A percentile compares a stretch with the other conserved stretches of the same genome.
Conservation (phyloP, 1,140 invertebrate genomes). For the Argopecten irradians region DNA sequence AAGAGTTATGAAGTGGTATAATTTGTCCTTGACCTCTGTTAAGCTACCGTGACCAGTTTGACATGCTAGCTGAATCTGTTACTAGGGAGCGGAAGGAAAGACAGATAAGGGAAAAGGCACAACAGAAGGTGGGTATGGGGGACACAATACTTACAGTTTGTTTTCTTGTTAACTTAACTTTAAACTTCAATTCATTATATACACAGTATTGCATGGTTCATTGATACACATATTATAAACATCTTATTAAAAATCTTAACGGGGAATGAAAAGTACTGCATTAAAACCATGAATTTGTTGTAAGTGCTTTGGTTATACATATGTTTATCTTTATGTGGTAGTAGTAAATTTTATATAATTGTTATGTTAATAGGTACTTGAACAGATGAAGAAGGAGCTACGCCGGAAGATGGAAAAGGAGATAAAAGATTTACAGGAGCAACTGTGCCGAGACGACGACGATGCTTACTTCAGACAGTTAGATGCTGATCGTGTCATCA, state of each 20-base stretch:
- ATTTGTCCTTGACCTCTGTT: constrained; percentile 58
- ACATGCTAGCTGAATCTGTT: constrained; percentile 73
- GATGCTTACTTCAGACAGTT: constrained; percentile 74
- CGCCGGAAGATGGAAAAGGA: constrained; percentile 76
- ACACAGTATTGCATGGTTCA: too few species aligned
- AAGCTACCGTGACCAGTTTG: constrained; percentile 76
- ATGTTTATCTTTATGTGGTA: too few species aligned
- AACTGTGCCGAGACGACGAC: constrained; percentile 74
- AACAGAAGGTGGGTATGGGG: constrained; percentile 67
- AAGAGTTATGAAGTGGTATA: not conserved
- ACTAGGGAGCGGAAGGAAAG: constrained; percentile 68
- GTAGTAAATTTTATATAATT: constrained; percentile 1
- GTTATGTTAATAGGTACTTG: constrained; percentile 65
- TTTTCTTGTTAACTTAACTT: constrained; percentile 29
- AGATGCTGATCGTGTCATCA: constrained; percentile 73
- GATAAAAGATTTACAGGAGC: constrained; percentile 73
- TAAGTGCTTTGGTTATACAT: too few species aligned
- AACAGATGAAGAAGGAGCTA: constrained; percentile 74
- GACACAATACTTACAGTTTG: not conserved
- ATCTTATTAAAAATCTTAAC: not conserved
- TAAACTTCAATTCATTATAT: too few species aligned
- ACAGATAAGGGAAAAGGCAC: constrained; percentile 70
- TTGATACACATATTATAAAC: too few species aligned
- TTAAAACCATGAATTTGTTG: too few species aligned
- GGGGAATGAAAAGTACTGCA: too few species aligned